A percentile compares a stretch with the other conserved stretches of the same genome.
phyloP scores from a whole-genome alignment of 2,797 vertebrate genomes.

The Myoxocephalus aenaeus region DNA sequence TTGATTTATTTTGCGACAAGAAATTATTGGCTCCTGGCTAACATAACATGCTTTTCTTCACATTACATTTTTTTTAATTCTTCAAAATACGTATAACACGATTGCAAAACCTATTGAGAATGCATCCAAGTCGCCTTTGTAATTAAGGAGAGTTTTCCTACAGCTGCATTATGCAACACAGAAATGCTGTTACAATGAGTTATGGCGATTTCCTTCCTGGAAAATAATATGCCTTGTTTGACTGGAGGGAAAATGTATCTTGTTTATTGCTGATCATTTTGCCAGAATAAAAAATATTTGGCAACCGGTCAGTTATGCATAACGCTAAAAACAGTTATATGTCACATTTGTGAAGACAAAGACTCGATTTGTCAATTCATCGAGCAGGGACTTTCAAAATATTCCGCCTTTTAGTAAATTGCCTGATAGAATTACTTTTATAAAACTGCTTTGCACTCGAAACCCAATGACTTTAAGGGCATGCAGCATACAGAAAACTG shows the following conservation, averaged over 20 bases:
- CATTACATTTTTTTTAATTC: constrained; percentile 38
- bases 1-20: constrained; percentile 36
- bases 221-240: constrained; percentile 46
- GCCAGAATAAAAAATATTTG: constrained; percentile 26
- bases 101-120: constrained; percentile 42
- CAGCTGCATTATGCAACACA: constrained; percentile 46
- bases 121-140: constrained; percentile 40
- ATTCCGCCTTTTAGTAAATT: constrained; percentile 25
- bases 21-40: constrained; percentile 69
- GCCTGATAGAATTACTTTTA: constrained; percentile 8
- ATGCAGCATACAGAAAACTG: constrained; percentile 24
- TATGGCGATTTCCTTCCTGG: constrained; percentile 46
- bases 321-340: constrained; percentile 10
- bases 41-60: constrained; percentile 59
- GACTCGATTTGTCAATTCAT: constrained; percentile 29
- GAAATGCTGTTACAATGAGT: constrained; percentile 53
- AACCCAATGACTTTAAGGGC: constrained; percentile 31
- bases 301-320: constrained; percentile 12
- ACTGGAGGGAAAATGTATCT: constrained; percentile 22
- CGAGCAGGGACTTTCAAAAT: constrained; percentile 14
- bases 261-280: constrained; percentile 38
- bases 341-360: constrained; percentile 8
- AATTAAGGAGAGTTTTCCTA: constrained; percentile 43
- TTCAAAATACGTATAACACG: constrained; percentile 49
- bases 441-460: constrained; percentile 13